phyloP scores from a whole-genome alignment of 2,113 vertebrate species.

The Ammodytes dubius region DNA sequence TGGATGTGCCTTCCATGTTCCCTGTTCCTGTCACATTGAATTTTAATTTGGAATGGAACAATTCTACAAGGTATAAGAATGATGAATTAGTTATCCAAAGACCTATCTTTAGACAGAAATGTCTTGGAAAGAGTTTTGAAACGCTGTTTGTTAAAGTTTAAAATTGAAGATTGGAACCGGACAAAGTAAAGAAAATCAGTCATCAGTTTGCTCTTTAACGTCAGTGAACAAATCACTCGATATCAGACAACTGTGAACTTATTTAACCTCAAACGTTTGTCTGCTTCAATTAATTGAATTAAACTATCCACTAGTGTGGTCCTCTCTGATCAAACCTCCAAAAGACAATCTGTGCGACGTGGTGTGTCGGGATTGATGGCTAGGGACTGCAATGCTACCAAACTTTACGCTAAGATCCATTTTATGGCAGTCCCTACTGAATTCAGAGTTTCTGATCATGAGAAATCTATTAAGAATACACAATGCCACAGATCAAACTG shows the following conservation, averaged over 20 bases:
- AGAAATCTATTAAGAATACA: constrained; percentile 24
- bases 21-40: constrained; percentile 66
- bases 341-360: constrained; percentile 14
- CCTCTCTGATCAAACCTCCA: constrained; percentile 67
- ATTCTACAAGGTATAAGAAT: constrained; percentile 63
- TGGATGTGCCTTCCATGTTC: constrained; percentile 59
- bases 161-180: neutral
- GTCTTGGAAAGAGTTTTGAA: constrained; percentile 24
- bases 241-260: constrained; percentile 48
- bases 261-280: constrained; percentile 41
- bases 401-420: constrained; percentile 30
- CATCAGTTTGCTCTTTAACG: constrained; percentile 26
- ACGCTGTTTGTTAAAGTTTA: constrained; percentile 1
- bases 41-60: constrained; percentile 60
- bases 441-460: constrained; percentile 18
- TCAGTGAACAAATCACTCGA: constrained; percentile 48
- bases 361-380: constrained; percentile 35
- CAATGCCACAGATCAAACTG: constrained; percentile 5
- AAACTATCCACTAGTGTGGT: constrained; percentile 63
- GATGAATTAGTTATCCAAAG: constrained; percentile 75
- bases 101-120: constrained; percentile 61
- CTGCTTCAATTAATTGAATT: constrained; percentile 60
- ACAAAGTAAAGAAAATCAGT: neutral
- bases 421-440: constrained; percentile 24
- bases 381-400: constrained; percentile 1